Evolutionary conservation across 2,888 invertebrate genomes (phyloP).

Genomic region (Ptilodon capucinus): DNA sequence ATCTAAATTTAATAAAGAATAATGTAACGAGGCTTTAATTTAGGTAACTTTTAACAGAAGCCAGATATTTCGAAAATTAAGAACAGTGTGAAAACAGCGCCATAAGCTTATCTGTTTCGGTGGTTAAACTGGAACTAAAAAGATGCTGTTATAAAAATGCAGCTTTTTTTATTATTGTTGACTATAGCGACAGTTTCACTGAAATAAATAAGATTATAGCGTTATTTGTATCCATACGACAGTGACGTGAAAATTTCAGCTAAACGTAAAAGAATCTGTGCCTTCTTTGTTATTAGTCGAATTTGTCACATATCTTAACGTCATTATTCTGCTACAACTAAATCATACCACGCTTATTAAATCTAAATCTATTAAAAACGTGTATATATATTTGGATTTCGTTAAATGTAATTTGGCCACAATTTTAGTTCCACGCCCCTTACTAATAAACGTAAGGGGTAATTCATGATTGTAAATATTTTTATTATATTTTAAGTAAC

Average conservation of each 20-base stretch:
- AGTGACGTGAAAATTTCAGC: neutral
- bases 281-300: slow-evolving; percentile 5
- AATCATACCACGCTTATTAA: slow-evolving; percentile 36
- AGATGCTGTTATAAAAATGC: neutral
- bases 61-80: neutral
- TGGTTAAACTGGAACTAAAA: neutral
- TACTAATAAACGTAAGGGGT: slow-evolving; percentile 70
- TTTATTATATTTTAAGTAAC: slow-evolving; percentile 53
- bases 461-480: slow-evolving; percentile 73
- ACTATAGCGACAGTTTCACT: neutral
- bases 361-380: slow-evolving; percentile 64
- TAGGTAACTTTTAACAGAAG: slow-evolving; percentile 10
- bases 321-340: slow-evolving; percentile 26
- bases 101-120: neutral
- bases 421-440: slow-evolving; percentile 74
- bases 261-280: neutral
- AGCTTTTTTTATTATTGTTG: neutral
- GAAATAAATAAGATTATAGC: neutral
- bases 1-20: slow-evolving; percentile 46
- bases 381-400: slow-evolving; percentile 81
- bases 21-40: slow-evolving; percentile 34
- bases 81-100: neutral
- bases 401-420: slow-evolving; percentile 82
- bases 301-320: slow-evolving; percentile 12
- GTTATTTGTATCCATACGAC: neutral